Evolutionary conservation across 2,797 vertebrate genomes (phyloP).

Genomic region (Sphenodon punctatus): DNA sequence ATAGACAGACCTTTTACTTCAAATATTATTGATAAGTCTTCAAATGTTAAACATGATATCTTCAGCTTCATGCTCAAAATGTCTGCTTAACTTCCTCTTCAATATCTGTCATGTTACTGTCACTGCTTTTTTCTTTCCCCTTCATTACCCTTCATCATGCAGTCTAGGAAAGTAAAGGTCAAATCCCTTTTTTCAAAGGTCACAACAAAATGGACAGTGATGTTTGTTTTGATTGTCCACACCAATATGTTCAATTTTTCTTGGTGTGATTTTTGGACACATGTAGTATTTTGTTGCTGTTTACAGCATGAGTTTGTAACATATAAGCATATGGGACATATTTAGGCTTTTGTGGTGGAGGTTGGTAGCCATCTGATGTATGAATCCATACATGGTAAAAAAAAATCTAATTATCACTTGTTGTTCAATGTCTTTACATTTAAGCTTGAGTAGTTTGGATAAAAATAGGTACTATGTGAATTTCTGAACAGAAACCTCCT

Average conservation of each 20-base stretch:
- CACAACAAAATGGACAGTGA: constrained; percentile 43
- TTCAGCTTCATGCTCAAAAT: constrained; percentile 19
- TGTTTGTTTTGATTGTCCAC: constrained; percentile 34
- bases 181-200: constrained; percentile 63
- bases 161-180: constrained; percentile 56
- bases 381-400: too few species aligned
- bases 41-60: constrained; percentile 33
- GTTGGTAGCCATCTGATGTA: constrained; percentile 33
- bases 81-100: constrained; percentile 33
- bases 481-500: too few species aligned
- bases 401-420: too few species aligned
- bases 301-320: neutral
- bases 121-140: constrained; percentile 32
- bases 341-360: neutral
- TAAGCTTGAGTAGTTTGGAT: too few species aligned
- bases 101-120: constrained; percentile 2
- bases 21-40: constrained; percentile 13
- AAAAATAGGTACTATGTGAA: too few species aligned
- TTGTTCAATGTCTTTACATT: too few species aligned
- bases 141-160: constrained; percentile 47
- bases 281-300: neutral
- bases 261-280: neutral
- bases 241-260: too few species aligned
- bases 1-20: neutral
- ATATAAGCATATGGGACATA: neutral